Conservation (phyloP, 2,888 invertebrate species). For the Steinernema scapterisci region DNA sequence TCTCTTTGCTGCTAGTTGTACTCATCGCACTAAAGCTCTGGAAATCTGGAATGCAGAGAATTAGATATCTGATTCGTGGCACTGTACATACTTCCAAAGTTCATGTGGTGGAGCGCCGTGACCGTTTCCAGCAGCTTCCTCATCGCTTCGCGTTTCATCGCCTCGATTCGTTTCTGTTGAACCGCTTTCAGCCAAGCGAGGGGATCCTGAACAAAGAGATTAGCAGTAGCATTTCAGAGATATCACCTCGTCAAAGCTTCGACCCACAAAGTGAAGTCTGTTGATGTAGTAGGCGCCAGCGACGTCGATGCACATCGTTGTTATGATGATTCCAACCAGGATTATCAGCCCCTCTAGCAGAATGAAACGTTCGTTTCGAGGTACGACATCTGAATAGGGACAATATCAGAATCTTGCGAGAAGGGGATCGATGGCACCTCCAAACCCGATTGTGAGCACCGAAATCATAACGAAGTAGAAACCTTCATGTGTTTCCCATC, state of each 20-base stretch:
- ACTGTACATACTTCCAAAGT: slow-evolving; percentile 47
- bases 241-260: slow-evolving; percentile 55
- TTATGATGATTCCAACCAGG: slow-evolving; percentile 88
- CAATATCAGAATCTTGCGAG: neutral
- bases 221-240: slow-evolving; percentile 29
- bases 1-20: slow-evolving; percentile 8
- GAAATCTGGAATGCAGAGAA: neutral
- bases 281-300: slow-evolving; percentile 76
- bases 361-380: slow-evolving; percentile 81
- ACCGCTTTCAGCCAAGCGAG: slow-evolving; percentile 65
- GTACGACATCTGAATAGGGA: slow-evolving; percentile 62
- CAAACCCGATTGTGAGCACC: slow-evolving; percentile 89
- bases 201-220: slow-evolving; percentile 53
- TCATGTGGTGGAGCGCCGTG: slow-evolving; percentile 62
- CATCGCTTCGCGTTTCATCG: slow-evolving; percentile 67
- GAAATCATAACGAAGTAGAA: slow-evolving; percentile 92
- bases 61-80: too few relatives aligned
- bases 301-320: slow-evolving; percentile 95
- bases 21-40: slow-evolving; percentile 29
- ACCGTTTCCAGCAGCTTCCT: slow-evolving; percentile 65
- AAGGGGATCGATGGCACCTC: slow-evolving; percentile 58
- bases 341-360: slow-evolving; percentile 88
- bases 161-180: slow-evolving; percentile 63
- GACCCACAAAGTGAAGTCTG: slow-evolving; percentile 65
- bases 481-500: slow-evolving; percentile 83